A percentile compares a stretch with the other conserved stretches of the same genome.
Conservation (phyloP, 2,113 vertebrate genomes). For the Sporophila hypoxantha region DNA sequence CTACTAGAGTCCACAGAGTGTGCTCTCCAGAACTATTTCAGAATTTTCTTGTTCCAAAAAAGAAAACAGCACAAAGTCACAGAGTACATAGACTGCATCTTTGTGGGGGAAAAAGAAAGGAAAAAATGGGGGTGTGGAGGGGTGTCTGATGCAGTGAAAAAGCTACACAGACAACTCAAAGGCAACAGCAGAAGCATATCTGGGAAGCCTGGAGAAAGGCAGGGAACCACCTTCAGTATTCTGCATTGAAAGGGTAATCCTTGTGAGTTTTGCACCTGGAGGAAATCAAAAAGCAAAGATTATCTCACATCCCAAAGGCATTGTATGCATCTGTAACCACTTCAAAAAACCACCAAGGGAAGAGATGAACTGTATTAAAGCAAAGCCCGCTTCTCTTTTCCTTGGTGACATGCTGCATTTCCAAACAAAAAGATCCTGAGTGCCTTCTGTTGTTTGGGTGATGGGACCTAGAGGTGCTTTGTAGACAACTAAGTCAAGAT, state of each 20-base stretch:
- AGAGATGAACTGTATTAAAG: neutral
- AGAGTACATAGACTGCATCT: neutral
- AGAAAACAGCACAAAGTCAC: neutral
- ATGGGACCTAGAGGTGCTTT: neutral
- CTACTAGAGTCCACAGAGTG: neutral
- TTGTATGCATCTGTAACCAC: neutral
- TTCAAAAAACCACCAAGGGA: neutral
- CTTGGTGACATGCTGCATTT: neutral
- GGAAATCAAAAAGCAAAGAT: neutral
- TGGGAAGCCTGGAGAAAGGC: neutral
- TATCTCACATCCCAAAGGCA: neutral
- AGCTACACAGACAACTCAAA: neutral
- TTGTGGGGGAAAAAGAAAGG: fast-evolving
- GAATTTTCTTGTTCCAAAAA: slow-evolving; percentile 14
- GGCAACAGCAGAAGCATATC: neutral
- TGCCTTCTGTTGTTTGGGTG: neutral
- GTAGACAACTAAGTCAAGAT: neutral
- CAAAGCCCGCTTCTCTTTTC: neutral
- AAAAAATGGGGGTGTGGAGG: neutral
- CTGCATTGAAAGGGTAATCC: slow-evolving; percentile 59
- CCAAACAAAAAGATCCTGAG: neutral
- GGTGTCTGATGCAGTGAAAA: neutral
- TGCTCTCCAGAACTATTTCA: neutral
- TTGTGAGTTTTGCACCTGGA: slow-evolving; percentile 52
- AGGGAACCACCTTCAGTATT: slow-evolving; percentile 48